These are phyloP conservation scores for Hetaerina americana DNA, from an alignment of 1,140 invertebrate species.

Conservation along the genomic window DNA sequence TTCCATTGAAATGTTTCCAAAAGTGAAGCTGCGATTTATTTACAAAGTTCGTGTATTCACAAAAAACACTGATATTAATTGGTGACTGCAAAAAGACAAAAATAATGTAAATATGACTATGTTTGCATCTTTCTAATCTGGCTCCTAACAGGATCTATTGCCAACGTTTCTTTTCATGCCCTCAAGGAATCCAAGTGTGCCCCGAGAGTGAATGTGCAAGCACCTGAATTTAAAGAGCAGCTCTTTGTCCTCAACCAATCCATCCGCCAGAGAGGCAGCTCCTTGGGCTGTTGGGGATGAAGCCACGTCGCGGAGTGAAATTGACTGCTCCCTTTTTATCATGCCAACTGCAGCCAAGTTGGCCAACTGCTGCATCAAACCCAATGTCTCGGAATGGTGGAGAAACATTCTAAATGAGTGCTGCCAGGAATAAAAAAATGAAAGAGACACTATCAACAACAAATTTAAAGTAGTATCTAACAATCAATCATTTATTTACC, in stretches of 20 bases:
- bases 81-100: too few relatives aligned
- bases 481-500: too few relatives aligned
- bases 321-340: not conserved
- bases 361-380: slow-evolving; percentile 85
- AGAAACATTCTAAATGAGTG: slow-evolving; percentile 85
- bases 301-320: slow-evolving; percentile 24
- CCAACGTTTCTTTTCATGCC: not conserved
- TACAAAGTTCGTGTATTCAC: too few relatives aligned
- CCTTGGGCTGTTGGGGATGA: slow-evolving; percentile 7
- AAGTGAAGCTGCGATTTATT: too few relatives aligned
- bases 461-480: too few relatives aligned
- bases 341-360: slow-evolving; percentile 84
- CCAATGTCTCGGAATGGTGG: slow-evolving; percentile 77
- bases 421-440: slow-evolving; percentile 33
- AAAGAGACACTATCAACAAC: too few relatives aligned
- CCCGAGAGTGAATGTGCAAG: slow-evolving; percentile 12
- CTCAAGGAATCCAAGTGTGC: not conserved
- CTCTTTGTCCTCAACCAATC: slow-evolving; percentile 73
- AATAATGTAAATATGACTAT: too few relatives aligned
- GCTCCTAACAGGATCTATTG: too few relatives aligned
- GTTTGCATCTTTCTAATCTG: too few relatives aligned
- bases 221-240: slow-evolving; percentile 66
- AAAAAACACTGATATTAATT: too few relatives aligned
- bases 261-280: slow-evolving; percentile 60
- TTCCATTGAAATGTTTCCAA: too few relatives aligned